Conservation (phyloP, 2,797 vertebrate species). For the Mastacembelus armatus region DNA sequence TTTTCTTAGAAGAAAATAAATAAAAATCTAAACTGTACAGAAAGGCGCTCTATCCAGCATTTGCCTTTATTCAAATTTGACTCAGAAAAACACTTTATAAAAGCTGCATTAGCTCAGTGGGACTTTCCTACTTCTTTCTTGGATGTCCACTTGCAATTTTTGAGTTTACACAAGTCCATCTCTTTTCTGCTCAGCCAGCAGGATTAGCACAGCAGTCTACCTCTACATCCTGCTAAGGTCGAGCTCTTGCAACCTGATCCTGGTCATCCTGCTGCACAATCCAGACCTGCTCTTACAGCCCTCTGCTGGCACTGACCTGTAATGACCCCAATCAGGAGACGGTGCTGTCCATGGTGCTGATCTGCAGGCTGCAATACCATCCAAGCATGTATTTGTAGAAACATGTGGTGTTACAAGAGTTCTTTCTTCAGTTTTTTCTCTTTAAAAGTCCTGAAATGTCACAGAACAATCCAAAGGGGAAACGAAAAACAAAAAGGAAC, state of each 20-base stretch:
- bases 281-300: slow-evolving; percentile 33
- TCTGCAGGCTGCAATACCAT: neutral
- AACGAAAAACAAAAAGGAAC: slow-evolving; percentile 25
- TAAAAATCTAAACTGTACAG: too few relatives aligned
- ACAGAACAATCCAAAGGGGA: neutral
- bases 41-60: neutral
- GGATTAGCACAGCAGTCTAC: slow-evolving; percentile 62
- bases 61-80: slow-evolving; percentile 18
- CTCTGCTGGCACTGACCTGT: slow-evolving; percentile 46
- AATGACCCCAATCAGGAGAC: slow-evolving; percentile 9
- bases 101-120: slow-evolving; percentile 41
- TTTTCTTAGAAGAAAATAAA: too few relatives aligned
- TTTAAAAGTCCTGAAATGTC: slow-evolving; percentile 8
- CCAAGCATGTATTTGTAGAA: neutral
- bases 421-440: neutral
- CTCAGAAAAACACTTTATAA: slow-evolving; percentile 14
- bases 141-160: slow-evolving; percentile 37
- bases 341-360: slow-evolving; percentile 79
- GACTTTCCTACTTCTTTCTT: slow-evolving; percentile 36
- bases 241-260: slow-evolving; percentile 58
- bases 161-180: slow-evolving; percentile 43
- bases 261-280: slow-evolving; percentile 18
- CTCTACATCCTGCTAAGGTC: slow-evolving; percentile 67
- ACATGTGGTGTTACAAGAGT: slow-evolving; percentile 7
- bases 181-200: slow-evolving; percentile 64